Evolutionary conservation across 37 sponge, comb jelly and placozoan species (phyloP).

Genomic region (Ephydatia muelleri): DNA sequence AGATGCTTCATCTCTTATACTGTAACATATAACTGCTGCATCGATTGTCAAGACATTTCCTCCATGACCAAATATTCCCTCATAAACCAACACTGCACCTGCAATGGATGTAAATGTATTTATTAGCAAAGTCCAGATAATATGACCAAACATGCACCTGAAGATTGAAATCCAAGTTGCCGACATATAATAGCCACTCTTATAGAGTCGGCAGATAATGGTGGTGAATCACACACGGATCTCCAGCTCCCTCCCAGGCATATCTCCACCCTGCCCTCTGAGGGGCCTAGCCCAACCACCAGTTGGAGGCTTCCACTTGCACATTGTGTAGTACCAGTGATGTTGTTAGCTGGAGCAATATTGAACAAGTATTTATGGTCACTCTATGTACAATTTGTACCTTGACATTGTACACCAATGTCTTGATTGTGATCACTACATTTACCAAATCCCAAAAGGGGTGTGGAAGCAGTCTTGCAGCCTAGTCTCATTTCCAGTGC

Average conservation of each 20-base stretch:
- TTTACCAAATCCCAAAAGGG: not conserved
- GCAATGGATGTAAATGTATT: not conserved
- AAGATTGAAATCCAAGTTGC: not conserved
- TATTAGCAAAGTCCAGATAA: not conserved
- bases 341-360: not conserved
- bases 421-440: not conserved
- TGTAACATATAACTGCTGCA: not conserved
- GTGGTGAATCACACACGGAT: not conserved
- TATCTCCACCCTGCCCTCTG: slow-evolving; percentile 4
- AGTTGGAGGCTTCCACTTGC: not conserved
- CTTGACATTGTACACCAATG: not conserved
- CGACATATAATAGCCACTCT: not conserved
- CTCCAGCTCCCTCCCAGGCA: not conserved
- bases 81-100: not conserved
- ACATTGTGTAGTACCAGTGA: not conserved
- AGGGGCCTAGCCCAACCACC: not conserved
- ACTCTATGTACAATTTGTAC: not conserved
- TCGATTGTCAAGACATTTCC: not conserved
- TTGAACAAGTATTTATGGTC: not conserved
- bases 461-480: not conserved
- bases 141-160: not conserved
- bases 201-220: not conserved
- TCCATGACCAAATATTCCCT: not conserved
- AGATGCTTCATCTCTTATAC: not conserved
- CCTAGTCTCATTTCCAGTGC: not conserved